Conservation (phyloP, 1,140 invertebrate genomes). For the Temnothorax nylanderi region DNA sequence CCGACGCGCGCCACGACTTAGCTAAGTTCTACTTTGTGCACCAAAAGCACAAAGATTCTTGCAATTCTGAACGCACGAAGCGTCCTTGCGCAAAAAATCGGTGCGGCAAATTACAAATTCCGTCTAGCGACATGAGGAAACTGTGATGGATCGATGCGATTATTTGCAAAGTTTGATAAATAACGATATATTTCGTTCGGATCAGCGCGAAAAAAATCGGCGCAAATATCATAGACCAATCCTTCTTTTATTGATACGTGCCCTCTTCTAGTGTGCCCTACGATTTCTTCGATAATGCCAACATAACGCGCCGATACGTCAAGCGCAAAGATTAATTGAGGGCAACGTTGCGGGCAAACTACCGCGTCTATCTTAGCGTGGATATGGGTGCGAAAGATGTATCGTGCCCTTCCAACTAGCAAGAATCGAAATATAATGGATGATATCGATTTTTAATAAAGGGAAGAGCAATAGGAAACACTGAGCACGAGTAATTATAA, state of each 20-base stretch:
- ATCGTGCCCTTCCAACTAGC: slow-evolving; percentile 49
- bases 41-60: background rate
- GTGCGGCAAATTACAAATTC: background rate
- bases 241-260: background rate
- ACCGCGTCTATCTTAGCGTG: slow-evolving; percentile 17
- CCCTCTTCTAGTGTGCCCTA: background rate
- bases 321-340: slow-evolving; percentile 62
- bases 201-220: background rate
- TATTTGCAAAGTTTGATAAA: background rate
- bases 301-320: slow-evolving; percentile 47
- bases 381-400: slow-evolving; percentile 44
- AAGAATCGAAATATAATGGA: slow-evolving; percentile 59
- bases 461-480: background rate
- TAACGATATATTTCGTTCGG: background rate
- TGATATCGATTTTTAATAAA: slow-evolving; percentile 59
- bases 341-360: background rate
- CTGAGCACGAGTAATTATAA: background rate
- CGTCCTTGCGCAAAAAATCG: background rate
- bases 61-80: background rate
- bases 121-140: background rate
- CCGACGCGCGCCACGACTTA: background rate
- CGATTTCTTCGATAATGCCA: slow-evolving; percentile 6
- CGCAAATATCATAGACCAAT: background rate
- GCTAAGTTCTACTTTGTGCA: background rate
- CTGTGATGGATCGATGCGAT: background rate